Evolutionary conservation across 23 tunicate species (phyloP).

Genomic region (Ciona savignyi): DNA sequence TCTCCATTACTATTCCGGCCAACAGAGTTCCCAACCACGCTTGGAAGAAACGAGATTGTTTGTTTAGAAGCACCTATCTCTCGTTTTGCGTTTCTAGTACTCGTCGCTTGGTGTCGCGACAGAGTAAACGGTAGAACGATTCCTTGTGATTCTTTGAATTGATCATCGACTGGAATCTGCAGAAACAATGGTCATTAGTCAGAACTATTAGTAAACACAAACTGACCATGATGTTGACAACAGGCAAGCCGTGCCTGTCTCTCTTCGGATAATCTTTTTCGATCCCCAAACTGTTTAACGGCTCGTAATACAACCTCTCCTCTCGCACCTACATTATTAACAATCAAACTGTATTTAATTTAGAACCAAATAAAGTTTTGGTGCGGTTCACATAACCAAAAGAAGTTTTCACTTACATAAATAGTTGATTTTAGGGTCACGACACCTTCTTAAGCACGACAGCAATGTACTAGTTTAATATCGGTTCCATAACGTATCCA

Average conservation of each 20-base stretch:
- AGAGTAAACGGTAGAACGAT: conserved; percentile 39
- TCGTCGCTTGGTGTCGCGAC: conserved; percentile 39
- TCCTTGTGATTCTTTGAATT: background rate
- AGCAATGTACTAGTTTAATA: no score
- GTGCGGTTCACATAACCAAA: no score
- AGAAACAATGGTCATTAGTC: no score
- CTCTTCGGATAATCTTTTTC: conserved; percentile 12
- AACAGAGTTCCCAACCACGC: conserved; percentile 49
- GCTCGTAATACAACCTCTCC: conserved; percentile 60
- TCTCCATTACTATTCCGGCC: background rate
- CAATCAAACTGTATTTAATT: background rate
- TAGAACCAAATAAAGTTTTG: no score
- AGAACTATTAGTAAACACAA: no score
- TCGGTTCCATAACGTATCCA: no score
- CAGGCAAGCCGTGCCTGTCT: conserved; percentile 16
- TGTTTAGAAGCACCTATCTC: conserved; percentile 9
- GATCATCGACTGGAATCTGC: conserved; percentile 5
- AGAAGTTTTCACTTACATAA: no score
- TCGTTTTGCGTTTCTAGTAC: conserved; percentile 21
- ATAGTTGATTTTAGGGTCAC: no score
- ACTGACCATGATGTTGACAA: conserved; percentile 52
- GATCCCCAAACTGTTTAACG: conserved; percentile 36
- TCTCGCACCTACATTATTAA: conserved; percentile 32
- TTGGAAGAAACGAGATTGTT: conserved; percentile 25
- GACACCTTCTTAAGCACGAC: no score